Percentiles rank a stretch among this genome's conserved stretches.
phyloP scores from a whole-genome alignment of 2,797 vertebrate species.

The Setipinna tenuifilis region DNA sequence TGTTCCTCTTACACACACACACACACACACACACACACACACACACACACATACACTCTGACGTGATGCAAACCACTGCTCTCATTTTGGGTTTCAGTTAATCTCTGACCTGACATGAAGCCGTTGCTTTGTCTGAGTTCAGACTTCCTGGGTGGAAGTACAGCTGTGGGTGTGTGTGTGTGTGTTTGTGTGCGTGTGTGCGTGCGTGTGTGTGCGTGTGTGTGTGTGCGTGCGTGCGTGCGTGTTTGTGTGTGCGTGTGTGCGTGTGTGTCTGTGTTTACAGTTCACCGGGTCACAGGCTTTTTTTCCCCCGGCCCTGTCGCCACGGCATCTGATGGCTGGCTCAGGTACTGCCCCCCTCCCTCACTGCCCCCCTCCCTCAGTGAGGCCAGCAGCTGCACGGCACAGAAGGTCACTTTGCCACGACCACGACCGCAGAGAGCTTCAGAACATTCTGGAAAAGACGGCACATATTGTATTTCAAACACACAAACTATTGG shows the following conservation, averaged over 20 bases:
- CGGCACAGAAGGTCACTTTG: too few relatives aligned
- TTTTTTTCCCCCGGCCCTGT: neutral
- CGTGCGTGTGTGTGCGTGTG: slow-evolving; percentile 2
- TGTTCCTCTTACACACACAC: too few relatives aligned
- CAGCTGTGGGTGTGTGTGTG: neutral
- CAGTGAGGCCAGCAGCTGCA: too few relatives aligned
- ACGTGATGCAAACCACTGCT: slow-evolving; percentile 1
- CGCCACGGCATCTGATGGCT: neutral
- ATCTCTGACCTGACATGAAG: neutral
- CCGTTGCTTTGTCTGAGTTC: neutral
- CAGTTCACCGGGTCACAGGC: neutral
- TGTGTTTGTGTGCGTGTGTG: neutral
- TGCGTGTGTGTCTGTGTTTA: neutral
- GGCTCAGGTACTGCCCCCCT: too few relatives aligned
- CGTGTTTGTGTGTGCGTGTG: neutral
- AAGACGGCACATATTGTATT: too few relatives aligned
- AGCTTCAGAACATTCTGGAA: too few relatives aligned
- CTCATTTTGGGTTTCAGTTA: slow-evolving; percentile 16
- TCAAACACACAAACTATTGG: too few relatives aligned
- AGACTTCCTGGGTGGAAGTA: neutral
- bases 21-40: too few relatives aligned
- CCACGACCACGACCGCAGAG: too few relatives aligned
- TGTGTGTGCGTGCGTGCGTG: neutral
- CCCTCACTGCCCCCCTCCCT: neutral
- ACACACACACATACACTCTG: neutral